Base-by-base conservation (phyloP, 2,888 invertebrate species). In the Drosophila mulleri region DNA sequence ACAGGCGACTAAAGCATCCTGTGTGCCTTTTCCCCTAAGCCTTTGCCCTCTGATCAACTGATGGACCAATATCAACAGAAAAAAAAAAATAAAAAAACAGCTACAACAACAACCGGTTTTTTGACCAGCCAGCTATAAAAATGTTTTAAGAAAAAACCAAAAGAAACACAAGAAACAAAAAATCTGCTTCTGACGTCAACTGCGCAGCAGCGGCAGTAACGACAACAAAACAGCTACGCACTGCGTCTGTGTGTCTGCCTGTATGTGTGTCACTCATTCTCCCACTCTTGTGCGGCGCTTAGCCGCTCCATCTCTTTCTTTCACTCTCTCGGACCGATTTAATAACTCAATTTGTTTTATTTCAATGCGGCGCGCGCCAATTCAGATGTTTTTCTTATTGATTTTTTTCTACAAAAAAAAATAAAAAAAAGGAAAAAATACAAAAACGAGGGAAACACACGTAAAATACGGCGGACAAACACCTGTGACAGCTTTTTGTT, bases 141-240 rank as follows among this genome's bases (percentile, higher is more conserved):
- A 67, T 52, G 54, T 71, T 82, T 76, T 75, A 64, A 64, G 39
- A 47, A 80, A 63, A 62, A 70, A 65, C 52, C 50, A 64, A 75
- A 75, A 52, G 53, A 59, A 60, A 72, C 57, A 72, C 56, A n/a
- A n/a, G n/a, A n/a, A n/a, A 37, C 35, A 60, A 37, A 70, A 71
- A 69, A 71, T 74, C 74, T 60, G 63, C 57, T 77, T 88, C 89
- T 86, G 85, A 89, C 85, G 85, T 89, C 89, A 89, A 83, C 85
- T 75, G 78, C 79, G 72, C 69, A 75, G 72, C 83, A 86, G 70
- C 69, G 72, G 64, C 77, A 71, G 50, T 63, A 72, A 54, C 47
- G 75, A 71, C 63, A 78, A 75, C 63, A 67, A 67, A 64, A 59
- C 56, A 78, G 52, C 67, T 67, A 71, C 61, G 68, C 75, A 71